Percentiles rank a stretch among this genome's conserved stretches.
These are phyloP conservation scores for Ctenopoma multispine DNA, from an alignment of 2,797 vertebrate species.

Conservation along the genomic window DNA sequence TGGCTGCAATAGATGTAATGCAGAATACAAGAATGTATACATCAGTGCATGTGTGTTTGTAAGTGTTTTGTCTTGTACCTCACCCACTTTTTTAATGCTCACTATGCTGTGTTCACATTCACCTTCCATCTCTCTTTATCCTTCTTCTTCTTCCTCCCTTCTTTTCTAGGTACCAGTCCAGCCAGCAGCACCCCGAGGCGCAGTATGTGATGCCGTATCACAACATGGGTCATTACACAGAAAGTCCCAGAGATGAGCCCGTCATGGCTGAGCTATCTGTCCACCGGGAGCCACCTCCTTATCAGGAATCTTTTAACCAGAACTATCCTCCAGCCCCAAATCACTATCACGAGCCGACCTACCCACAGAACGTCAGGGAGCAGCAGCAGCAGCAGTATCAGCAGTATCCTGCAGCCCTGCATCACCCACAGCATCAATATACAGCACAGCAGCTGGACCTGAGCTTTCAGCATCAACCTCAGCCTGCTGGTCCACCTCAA, in stretches of 20 bases:
- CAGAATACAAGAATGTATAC: slow-evolving; percentile 30
- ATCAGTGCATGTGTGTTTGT: slow-evolving; percentile 55
- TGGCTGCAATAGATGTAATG: slow-evolving; percentile 27
- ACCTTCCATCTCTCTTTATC: slow-evolving; percentile 6
- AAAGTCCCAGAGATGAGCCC: slow-evolving; percentile 70
- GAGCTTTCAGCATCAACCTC: slow-evolving; percentile 46
- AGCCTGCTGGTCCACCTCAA: slow-evolving; percentile 47
- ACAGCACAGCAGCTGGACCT: slow-evolving; percentile 50
- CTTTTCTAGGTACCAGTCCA: slow-evolving; percentile 80
- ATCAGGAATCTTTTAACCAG: slow-evolving; percentile 67
- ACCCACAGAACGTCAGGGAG: slow-evolving; percentile 55
- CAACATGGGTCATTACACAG: slow-evolving; percentile 64
- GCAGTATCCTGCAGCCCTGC: slow-evolving; percentile 35
- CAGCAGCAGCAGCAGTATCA: slow-evolving; percentile 55
- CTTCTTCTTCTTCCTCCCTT: background rate
- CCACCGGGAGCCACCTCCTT: slow-evolving; percentile 69
- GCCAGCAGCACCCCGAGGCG: slow-evolving; percentile 78
- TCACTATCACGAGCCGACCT: slow-evolving; percentile 58
- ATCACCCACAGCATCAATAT: slow-evolving; percentile 56
- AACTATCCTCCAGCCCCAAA: slow-evolving; percentile 35
- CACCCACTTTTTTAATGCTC: slow-evolving; percentile 6
- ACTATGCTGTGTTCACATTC: background rate
- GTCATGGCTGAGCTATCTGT: slow-evolving; percentile 77
- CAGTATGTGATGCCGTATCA: slow-evolving; percentile 75
- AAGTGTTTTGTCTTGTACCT: slow-evolving; percentile 40